These are phyloP conservation scores for Mythimna pallens DNA, from an alignment of 2,888 invertebrate genomes.

Conservation along the genomic window DNA sequence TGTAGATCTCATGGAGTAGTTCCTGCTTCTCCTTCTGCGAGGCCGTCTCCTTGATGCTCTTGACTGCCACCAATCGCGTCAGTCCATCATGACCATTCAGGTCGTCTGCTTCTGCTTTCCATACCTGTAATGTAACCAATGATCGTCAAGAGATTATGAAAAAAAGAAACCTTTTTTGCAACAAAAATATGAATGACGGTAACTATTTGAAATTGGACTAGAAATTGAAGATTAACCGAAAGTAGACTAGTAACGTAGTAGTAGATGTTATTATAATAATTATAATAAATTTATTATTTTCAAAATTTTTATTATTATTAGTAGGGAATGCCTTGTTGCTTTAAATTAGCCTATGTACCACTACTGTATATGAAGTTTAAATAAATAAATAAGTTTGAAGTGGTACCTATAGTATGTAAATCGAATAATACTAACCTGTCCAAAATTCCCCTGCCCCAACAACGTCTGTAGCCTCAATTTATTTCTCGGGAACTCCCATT, in stretches of 20 bases:
- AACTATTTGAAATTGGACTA: no score
- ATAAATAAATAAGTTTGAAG: background rate
- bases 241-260: no score
- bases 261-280: no score
- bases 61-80: constrained; percentile 95
- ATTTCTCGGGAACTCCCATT: constrained; percentile 95
- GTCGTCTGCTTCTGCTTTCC: constrained; percentile 96
- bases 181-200: no score
- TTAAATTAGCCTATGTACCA: no score
- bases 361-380: no score
- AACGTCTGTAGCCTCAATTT: constrained; percentile 94
- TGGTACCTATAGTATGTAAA: background rate
- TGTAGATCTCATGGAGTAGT: constrained; percentile 93
- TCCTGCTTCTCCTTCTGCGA: constrained; percentile 95
- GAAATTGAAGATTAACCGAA: no score
- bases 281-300: background rate
- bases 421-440: constrained; percentile 87
- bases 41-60: constrained; percentile 95
- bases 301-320: background rate
- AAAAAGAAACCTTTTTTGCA: no score
- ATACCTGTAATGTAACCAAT: constrained; percentile 89
- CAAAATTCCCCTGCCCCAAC: constrained; percentile 96
- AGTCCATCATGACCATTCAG: constrained; percentile 94
- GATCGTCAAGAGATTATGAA: background rate
- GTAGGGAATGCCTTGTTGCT: no score